Evolutionary conservation across 1,140 invertebrate species (phyloP), one percentile per base, ranked within the genome.

Genomic region (Nymphalis io): DNA sequence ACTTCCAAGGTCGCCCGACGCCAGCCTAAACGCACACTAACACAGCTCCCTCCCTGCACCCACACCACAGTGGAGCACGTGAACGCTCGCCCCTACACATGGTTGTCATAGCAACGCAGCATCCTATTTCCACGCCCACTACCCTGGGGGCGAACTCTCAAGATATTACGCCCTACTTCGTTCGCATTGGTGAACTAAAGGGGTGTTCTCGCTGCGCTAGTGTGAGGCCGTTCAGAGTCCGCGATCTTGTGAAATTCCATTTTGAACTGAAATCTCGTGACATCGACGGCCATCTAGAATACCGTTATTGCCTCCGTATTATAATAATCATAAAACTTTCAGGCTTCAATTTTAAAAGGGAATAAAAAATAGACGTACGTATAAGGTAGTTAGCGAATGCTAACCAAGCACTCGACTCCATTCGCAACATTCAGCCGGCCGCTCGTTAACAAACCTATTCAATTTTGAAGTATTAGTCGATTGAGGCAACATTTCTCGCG

Each of bases 381-480:
- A 81, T 76, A 81, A 80, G 75, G 76, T 78, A 78, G 81, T 81
- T 78, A 84, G 78, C 77, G 80, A 86, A 85, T 81, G 84, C 81
- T 81, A 87, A 84, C 78, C 76, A 75, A 82, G 80, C 70, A 75
- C 83, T 87, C 78, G 75, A 86, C 79, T 82, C 73, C 75, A 82
- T 85, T 87, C 81, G 85, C 80, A 85, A 89, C 88, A 90, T 88
- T 88, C 85, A 85, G 68, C 83, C 82, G 85, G 79, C 82, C 84
- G 83, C 87, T 91, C 89, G 87, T 91, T 91, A 91, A 89, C 89
- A 89, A 86, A 89, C 86, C 89, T 78, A 88, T 91, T 91, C 85
- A 91, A 86, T 85, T 86, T 84, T 89, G 83, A 89, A 91, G 89
- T 89, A 91, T 89, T 85, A 84, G 85, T 87, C 88, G 89, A 91